phyloP scores from a whole-genome alignment of 2,888 invertebrate genomes.

The Drosophila rubida region DNA sequence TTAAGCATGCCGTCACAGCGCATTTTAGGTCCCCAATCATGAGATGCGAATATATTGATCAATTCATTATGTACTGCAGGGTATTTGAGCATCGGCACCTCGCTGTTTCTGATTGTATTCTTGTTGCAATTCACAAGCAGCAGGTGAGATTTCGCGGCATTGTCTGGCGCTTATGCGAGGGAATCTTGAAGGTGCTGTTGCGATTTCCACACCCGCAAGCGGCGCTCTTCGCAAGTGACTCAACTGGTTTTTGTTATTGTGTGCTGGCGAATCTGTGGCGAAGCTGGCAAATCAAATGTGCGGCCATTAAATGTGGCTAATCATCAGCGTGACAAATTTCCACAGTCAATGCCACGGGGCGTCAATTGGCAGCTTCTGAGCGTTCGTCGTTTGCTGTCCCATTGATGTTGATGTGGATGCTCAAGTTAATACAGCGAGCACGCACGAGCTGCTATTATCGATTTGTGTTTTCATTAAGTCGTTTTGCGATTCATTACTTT shows the following conservation, averaged over 20 bases:
- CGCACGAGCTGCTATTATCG: constrained; percentile 12
- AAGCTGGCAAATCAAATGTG: constrained; percentile 25
- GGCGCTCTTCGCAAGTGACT: constrained; percentile 34
- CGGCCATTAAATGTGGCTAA: constrained; percentile 39
- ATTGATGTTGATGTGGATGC: constrained; percentile 10
- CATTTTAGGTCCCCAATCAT: background rate
- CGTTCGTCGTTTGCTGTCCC: background rate
- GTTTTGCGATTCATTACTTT: background rate
- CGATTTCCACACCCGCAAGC: background rate
- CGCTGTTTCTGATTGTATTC: background rate
- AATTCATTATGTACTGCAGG: background rate
- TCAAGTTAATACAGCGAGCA: constrained; percentile 1
- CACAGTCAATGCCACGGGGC: constrained; percentile 26
- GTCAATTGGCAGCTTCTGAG: constrained; percentile 23
- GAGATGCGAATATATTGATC: background rate
- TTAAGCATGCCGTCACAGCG: background rate
- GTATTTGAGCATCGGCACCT: background rate
- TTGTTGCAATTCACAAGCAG: constrained; percentile 19
- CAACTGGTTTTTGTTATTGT: constrained; percentile 40
- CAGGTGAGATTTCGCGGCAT: constrained; percentile 19
- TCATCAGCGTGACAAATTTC: constrained; percentile 38
- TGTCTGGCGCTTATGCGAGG: constrained; percentile 15
- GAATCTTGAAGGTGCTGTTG: constrained; percentile 10
- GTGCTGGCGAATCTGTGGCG: background rate
- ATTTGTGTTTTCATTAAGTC: constrained; percentile 8